Base-by-base conservation (phyloP, 2,888 invertebrate genomes). In the Omphaloscelis lunosa region DNA sequence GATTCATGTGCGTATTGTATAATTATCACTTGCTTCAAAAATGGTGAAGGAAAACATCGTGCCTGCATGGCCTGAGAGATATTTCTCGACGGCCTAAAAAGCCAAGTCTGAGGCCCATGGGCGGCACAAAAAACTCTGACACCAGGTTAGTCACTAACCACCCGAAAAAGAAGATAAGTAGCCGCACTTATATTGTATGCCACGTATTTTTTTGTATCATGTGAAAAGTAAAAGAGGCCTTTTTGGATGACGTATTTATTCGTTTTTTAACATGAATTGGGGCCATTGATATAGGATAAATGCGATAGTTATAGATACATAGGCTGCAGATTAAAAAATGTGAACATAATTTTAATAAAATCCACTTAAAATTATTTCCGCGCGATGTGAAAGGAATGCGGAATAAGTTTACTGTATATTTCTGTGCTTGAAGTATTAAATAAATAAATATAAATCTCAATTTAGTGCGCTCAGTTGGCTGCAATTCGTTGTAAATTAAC, bases 401-500 rank as follows among this genome's bases (percentile, higher is more conserved):
- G 48, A 72, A 56, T 39, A 70, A 82, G 66, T 82, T 77, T 77
- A 71, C 67, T 66, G 9, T 23, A 51, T 23, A 51, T 23, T 23
- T 51, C 51, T 23, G 51, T 23, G 9, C 23, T 51, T 9, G 9
- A 51, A 51, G 23, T 23, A 51, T 7, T 51, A 51, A 51, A 20
- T 51, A 51, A 51, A 51, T 51, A 51, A 70, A 75, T 75, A 75
- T 81, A 82, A 85, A 75, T 84, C 70, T 76, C 61, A 84, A 79
- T 86, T 84, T 77, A 84, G 73, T 78, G 74, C 81, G 69, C 85
- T 74, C 77, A 86, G 82, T 79, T 84, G 76, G 76, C 69, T 70
- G 82, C 87, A 76, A 77, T 87, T 79, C 76, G 69, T 83, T 78
- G 75, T 77, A 76, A 88, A 88, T 86, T 79, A 89, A 70, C 77